Percentiles rank a stretch among this genome's conserved stretches.
These are phyloP conservation scores for Plagodis dolabraria DNA, from an alignment of 2,888 invertebrate species.

Conservation along the genomic window DNA sequence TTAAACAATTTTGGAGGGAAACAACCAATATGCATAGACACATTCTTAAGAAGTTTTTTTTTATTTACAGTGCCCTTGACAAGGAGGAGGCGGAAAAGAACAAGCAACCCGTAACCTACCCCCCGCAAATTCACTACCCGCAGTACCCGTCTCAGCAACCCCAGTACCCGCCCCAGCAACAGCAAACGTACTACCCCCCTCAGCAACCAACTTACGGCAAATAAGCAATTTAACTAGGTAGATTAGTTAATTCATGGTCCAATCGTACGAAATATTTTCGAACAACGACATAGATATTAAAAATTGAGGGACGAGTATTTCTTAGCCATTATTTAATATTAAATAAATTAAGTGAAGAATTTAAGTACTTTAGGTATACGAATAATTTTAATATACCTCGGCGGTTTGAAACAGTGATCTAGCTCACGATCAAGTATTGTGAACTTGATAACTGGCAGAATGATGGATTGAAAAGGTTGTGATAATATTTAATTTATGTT, in stretches of 20 bases:
- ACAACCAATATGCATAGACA: too few relatives aligned
- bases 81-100: constrained; percentile 28
- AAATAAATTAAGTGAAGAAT: constrained; percentile 25
- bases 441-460: constrained; percentile 66
- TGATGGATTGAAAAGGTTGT: constrained; percentile 48
- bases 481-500: constrained; percentile 50
- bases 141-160: neutral
- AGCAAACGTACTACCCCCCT: constrained; percentile 35
- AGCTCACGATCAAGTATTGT: constrained; percentile 73
- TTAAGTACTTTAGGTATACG: constrained; percentile 44
- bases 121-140: constrained; percentile 23
- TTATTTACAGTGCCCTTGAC: constrained; percentile 36
- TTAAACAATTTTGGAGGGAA: too few relatives aligned
- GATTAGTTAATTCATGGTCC: constrained; percentile 22
- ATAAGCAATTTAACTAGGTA: constrained; percentile 27
- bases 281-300: constrained; percentile 29
- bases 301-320: constrained; percentile 24
- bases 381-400: constrained; percentile 49
- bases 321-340: constrained; percentile 31
- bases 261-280: constrained; percentile 41
- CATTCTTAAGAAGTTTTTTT: constrained; percentile 2
- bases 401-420: constrained; percentile 59
- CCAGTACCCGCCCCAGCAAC: constrained; percentile 42
- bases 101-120: constrained; percentile 30
- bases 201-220: constrained; percentile 38